Evolutionary conservation across 2,113 vertebrate genomes (phyloP).

Genomic region (Morone chrysops): DNA sequence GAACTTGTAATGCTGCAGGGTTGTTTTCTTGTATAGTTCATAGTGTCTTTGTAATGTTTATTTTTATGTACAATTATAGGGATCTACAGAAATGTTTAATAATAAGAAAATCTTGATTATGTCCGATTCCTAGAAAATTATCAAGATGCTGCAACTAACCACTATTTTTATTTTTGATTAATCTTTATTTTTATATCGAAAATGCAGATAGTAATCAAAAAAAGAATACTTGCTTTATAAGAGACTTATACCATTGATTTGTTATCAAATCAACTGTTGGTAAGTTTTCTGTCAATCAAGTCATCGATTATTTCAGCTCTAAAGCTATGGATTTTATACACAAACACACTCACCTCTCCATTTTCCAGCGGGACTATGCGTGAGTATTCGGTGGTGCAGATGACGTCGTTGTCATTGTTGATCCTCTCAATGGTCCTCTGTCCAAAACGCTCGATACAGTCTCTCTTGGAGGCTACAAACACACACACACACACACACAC

Average conservation of each 20-base stretch:
- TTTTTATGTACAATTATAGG: too few species aligned
- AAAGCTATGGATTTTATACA: not conserved
- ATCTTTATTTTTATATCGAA: too few species aligned
- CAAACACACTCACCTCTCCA: constrained; percentile 87
- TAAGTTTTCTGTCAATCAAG: not conserved
- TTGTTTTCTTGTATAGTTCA: too few species aligned
- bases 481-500: constrained; percentile 33
- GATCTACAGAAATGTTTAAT: too few species aligned
- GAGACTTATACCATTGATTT: not conserved
- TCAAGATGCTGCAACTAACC: too few species aligned
- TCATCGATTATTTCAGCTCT: not conserved
- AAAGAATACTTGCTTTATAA: too few species aligned
- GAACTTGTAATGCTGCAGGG: too few species aligned
- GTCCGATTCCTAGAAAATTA: too few species aligned
- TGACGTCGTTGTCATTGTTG: constrained; percentile 85
- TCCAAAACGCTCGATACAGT: constrained; percentile 95
- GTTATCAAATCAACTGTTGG: not conserved
- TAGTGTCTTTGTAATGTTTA: too few species aligned
- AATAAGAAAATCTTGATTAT: too few species aligned
- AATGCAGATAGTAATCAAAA: too few species aligned
- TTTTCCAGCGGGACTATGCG: constrained; percentile 96
- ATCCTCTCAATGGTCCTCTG: constrained; percentile 90
- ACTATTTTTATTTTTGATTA: too few species aligned
- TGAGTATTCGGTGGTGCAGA: constrained; percentile 95
- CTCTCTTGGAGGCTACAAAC: constrained; percentile 91